These are phyloP conservation scores for Myotis brandtii DNA, from an alignment of 2,113 vertebrate genomes.

Conservation along the genomic window DNA sequence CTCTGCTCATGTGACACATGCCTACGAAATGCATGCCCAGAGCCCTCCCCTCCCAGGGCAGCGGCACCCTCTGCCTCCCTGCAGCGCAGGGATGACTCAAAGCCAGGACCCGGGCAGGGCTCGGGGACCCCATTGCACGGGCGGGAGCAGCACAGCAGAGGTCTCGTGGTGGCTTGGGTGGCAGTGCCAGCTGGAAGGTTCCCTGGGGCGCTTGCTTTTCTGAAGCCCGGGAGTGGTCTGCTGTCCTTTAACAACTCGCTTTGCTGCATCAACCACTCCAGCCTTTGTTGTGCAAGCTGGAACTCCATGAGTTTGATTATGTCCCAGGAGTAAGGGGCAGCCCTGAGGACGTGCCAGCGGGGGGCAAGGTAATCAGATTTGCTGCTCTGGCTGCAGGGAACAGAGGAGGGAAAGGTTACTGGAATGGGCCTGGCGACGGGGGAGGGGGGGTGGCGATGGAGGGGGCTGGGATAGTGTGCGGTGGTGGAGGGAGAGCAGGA, in stretches of 20 bases:
- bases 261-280: neutral
- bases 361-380: neutral
- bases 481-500: rapidly evolving
- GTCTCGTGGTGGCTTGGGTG: neutral
- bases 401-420: neutral
- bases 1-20: neutral
- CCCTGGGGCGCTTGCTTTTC: neutral
- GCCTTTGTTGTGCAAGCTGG: neutral
- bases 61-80: neutral
- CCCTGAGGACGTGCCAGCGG: neutral
- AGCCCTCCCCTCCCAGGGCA: neutral
- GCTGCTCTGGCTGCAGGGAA: neutral
- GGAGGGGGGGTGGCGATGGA: too few species aligned
- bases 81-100: too few species aligned
- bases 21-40: neutral
- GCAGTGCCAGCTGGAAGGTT: neutral
- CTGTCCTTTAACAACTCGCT: neutral
- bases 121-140: rapidly evolving
- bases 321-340: neutral
- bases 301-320: neutral
- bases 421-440: rapidly evolving
- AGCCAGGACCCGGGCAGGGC: neutral
- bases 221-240: rapidly evolving
- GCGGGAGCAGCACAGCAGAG: too few species aligned
- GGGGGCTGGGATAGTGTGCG: rapidly evolving